Evolutionary conservation across 2,888 invertebrate genomes (phyloP), one percentile per base, ranked within the genome.

Genomic region (Mechanitis mazaeus): DNA sequence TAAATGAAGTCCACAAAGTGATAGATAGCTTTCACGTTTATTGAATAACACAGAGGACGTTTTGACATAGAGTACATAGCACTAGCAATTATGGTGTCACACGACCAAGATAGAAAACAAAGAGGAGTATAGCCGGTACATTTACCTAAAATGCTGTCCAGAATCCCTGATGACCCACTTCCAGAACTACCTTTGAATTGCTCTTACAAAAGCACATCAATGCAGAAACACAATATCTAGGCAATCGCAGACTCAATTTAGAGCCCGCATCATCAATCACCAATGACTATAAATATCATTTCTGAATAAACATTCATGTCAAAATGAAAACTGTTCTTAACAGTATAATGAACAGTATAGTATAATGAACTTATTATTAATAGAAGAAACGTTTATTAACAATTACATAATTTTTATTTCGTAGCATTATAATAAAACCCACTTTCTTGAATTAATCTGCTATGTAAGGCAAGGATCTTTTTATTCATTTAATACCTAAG

Each of bases 81-180:
- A 71, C 63, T 66, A 72, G 68, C 71, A 75, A 72, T 64, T 78
- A 76, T 78, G 74, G 76, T 75, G 69, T 75, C 68, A 69, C 73
- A 72, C 72, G 75, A 73, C 78, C 75, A 75, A 80, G 77, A 74
- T 69, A 69, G 68, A 71, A 73, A 75, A 76, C 77, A 82, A 79
- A 78, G 77, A 74, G 65, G 68, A 74, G 75, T 71, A 63, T 71
- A 4, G 73, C 71, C 72, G 68, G 75, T 78, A 79, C 54, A 62
- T 65, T 57, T 59, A 77, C 74, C 71, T 74, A 78, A 80, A 78
- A 78, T 72, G 72, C 74, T 72, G 75, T 78, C 80, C 75, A 77
- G 83, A 83, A 83, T 85, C 81, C 77, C 72, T 65, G 75, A 73
- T 86, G 87, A 85, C 87, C 88, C 80, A 87, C 77, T 86, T 88